Conservation (phyloP, 2,888 invertebrate species). For the Hedychridium roseum region DNA sequence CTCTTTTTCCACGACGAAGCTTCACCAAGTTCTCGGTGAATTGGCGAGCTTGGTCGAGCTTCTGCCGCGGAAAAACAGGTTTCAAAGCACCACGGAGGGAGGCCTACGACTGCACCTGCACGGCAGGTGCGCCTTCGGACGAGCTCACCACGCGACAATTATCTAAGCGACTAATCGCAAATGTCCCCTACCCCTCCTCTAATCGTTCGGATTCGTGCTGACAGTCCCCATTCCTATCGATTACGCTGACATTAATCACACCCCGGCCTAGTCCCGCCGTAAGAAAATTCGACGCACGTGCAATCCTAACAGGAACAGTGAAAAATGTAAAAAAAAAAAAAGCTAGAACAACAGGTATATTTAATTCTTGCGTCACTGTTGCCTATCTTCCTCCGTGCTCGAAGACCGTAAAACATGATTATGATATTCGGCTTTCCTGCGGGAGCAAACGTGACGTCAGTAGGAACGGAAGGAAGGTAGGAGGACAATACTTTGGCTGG, state of each 20-base stretch:
- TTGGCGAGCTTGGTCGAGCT: slow-evolving; percentile 17
- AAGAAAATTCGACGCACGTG: too few species aligned
- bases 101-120: slow-evolving; percentile 35
- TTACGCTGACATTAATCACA: slow-evolving; percentile 9
- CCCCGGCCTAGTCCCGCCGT: too few species aligned
- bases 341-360: slow-evolving; percentile 5
- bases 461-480: too few species aligned
- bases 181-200: slow-evolving; percentile 21
- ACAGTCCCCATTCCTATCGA: slow-evolving; percentile 2
- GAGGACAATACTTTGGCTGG: slow-evolving; percentile 25
- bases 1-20: too few species aligned
- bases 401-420: too few species aligned
- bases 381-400: not conserved
- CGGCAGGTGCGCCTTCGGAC: slow-evolving; percentile 28
- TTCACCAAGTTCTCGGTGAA: slow-evolving; percentile 11
- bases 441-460: too few species aligned
- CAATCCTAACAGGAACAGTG: not conserved
- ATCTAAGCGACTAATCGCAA: slow-evolving; percentile 43
- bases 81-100: slow-evolving; percentile 21
- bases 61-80: slow-evolving; percentile 30
- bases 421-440: too few species aligned
- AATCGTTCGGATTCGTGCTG: slow-evolving; percentile 19
- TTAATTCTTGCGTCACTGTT: slow-evolving; percentile 7
- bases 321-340: not conserved
- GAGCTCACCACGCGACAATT: slow-evolving; percentile 35